Evolutionary conservation across 2,113 vertebrate genomes (phyloP).

Genomic region (Drymodes brunneopygia): DNA sequence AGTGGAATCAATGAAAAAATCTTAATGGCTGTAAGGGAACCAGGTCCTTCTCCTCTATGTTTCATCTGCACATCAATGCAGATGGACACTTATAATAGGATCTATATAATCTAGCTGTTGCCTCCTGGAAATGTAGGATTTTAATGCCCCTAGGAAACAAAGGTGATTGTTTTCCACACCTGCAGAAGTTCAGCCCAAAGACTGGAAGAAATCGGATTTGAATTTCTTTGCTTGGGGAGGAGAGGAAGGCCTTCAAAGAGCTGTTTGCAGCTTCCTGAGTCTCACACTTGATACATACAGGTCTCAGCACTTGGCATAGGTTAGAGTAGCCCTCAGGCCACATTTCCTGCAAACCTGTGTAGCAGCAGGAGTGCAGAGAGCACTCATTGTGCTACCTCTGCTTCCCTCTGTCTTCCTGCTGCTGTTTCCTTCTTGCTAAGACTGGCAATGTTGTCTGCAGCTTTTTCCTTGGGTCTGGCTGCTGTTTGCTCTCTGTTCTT

Average conservation of each 20-base stretch:
- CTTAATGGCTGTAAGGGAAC: neutral
- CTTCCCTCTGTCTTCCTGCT: neutral
- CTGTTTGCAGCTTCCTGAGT: neutral
- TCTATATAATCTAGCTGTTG: neutral
- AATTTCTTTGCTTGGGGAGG: neutral
- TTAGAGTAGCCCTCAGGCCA: neutral
- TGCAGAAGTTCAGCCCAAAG: neutral
- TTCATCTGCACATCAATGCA: neutral
- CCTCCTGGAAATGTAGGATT: neutral
- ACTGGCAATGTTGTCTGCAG: fast-evolving
- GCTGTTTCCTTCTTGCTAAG: neutral
- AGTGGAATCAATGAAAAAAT: neutral
- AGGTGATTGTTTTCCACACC: neutral
- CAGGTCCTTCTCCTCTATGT: neutral
- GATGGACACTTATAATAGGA: neutral
- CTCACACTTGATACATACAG: neutral
- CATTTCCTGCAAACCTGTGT: neutral
- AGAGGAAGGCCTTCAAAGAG: neutral
- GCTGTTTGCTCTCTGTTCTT: neutral
- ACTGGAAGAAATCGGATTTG: neutral
- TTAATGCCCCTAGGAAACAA: neutral
- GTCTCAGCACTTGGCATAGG: neutral
- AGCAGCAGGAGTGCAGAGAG: neutral
- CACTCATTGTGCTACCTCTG: fast-evolving
- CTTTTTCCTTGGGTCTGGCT: neutral